Evolutionary conservation across 2,797 vertebrate species (phyloP), one percentile per base, ranked within the genome.

Genomic region (Huso huso): DNA sequence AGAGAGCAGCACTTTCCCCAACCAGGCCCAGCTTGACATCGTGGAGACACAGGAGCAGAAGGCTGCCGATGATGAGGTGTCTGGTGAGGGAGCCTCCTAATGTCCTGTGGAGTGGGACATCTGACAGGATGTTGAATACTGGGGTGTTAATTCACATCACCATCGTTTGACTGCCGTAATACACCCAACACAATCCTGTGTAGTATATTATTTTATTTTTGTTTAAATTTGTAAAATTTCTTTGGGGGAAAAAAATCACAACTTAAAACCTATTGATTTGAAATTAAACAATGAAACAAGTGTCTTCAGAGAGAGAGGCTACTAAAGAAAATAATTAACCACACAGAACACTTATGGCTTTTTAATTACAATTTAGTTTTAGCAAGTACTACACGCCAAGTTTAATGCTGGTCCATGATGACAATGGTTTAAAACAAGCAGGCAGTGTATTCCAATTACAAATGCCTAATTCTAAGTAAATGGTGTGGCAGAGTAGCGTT

Each of bases 21-120:
- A 77, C 81, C 83, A 69, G 71, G 84, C 85, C 85, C 87, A 89
- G 85, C 84, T 87, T 82, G 81, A 77, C 82, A 75, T 84, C 72
- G 84, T 87, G 82, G 87, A 90, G 79, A 85, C 84, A 79, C 91
- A 89, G 86, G 84, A 90, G 79, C 77, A 76, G 62, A 23, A 90
- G 64, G 53, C 81, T 74, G 73, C 83, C 74, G 77, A 89, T 88
- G 94, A 93, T 86, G 88, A 84, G 87, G 86, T 88, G 91, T 92
- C 95, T 86, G 96, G 95, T 99, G 95, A 98, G 96, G 93, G 93
- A 90, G 87, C 85, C 75, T 83, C 81, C 75, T 91, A 92, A 83
- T 82, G 85, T 87, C 88, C 84, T 88, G 81, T 85, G 76, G 83
- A 86, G 80, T 82, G 81, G 83, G 84, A 85, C 77, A 81, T 81